Conservation (phyloP, 1,140 invertebrate species). For the Cotesia typhae region DNA sequence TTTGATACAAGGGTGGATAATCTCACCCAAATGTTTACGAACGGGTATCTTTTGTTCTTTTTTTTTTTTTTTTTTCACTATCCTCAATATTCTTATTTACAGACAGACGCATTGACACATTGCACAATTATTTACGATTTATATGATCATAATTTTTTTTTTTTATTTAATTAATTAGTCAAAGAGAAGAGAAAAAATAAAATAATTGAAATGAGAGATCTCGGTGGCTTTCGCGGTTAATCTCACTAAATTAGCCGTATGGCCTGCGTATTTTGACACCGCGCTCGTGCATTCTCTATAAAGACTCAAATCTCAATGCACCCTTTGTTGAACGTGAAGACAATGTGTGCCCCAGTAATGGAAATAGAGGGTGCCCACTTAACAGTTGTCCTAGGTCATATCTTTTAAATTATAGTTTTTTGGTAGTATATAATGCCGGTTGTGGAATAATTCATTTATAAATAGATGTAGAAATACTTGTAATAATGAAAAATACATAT, state of each 20-base stretch:
- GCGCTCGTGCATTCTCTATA: slow-evolving; percentile 50
- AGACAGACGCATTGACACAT: neutral
- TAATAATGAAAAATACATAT: neutral
- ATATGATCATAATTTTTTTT: neutral
- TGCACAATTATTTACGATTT: too few species aligned
- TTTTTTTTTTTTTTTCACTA: neutral
- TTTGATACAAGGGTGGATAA: slow-evolving; percentile 12
- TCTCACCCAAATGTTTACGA: slow-evolving; percentile 16
- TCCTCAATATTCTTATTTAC: neutral
- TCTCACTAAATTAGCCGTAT: slow-evolving; percentile 64
- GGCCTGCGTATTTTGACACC: slow-evolving; percentile 62
- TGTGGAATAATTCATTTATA: too few species aligned
- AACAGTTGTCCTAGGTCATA: slow-evolving; percentile 19
- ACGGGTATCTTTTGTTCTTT: slow-evolving; percentile 23
- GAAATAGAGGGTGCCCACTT: slow-evolving; percentile 21
- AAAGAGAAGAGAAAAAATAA: neutral
- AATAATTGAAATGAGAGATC: slow-evolving; percentile 17
- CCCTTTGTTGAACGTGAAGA: slow-evolving; percentile 51
- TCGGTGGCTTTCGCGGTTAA: slow-evolving; percentile 36
- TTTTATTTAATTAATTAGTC: neutral
- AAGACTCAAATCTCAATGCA: slow-evolving; percentile 51
- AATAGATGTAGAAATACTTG: neutral
- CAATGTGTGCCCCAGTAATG: slow-evolving; percentile 36
- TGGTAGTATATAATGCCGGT: too few species aligned
- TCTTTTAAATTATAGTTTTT: too few species aligned